Base-by-base conservation (phyloP, 2,113 vertebrate genomes). In the Mustela lutreola region DNA sequence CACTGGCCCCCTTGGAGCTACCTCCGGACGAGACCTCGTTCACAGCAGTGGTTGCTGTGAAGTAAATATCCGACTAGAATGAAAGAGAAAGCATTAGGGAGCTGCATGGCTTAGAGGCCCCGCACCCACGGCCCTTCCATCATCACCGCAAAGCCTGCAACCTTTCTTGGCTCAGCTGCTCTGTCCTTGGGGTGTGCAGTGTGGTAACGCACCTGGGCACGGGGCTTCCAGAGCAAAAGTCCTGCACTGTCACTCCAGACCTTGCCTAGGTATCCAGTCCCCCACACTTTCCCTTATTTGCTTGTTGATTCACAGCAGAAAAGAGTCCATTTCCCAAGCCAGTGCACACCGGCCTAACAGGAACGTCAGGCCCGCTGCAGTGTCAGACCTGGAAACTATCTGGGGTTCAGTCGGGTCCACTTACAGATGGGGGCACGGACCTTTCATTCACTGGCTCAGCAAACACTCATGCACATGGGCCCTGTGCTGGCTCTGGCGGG, bases 1-100 rank as follows among this genome's bases (percentile, higher is more conserved):
- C 99, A 92, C 99, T 99, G 97, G 99, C 98, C 97, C 99, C 99
- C 98, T 99, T 99, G n/a, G 99, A 99, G 96, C 99, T 99, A 98
- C 99, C 99, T 97, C 99, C 99, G 84, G 99, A 99, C 8, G 99
- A 99, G 82, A 31, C 91, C 73, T 99, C 99, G 18, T 98, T 99
- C 98, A 99, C 99, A 3, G 99, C 98, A 6, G 99, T 98, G 12
- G 99, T 98, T 0, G 99, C 99, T 91, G 99, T 99, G 97, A 99
- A 99, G 98, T 99, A 99, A 98, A 99, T 99, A 97, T 99, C 99
- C 5, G 99, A 99, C 99, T 99, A 98, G 97, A 98, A 98, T 79
- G 87, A 97, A 97, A 97, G 78, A 96, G 82, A 60, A 75, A 48
- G 53, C 2, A 0, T 98, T 73, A 98, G 31, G 1, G 36, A 48